phyloP scores from a whole-genome alignment of 2,113 vertebrate species.

The Macquaria australasica region DNA sequence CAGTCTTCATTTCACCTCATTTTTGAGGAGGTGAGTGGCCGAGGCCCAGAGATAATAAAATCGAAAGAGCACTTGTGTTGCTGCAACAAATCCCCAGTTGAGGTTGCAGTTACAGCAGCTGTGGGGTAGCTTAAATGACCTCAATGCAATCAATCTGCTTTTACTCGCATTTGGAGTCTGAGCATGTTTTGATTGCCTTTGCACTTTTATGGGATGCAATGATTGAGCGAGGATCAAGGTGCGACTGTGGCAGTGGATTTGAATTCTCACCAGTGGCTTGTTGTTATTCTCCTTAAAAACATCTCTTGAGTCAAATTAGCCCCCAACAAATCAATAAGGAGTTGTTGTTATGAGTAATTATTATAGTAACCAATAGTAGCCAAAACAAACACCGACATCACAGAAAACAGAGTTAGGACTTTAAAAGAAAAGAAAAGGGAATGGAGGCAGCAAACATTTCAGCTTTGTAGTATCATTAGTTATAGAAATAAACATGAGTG shows the following conservation, averaged over 20 bases:
- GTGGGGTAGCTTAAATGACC: constrained; percentile 17
- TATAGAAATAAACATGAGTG: neutral
- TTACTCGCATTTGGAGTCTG: constrained; percentile 23
- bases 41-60: constrained; percentile 28
- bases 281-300: constrained; percentile 38
- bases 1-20: constrained; percentile 21
- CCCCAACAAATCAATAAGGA: constrained; percentile 33
- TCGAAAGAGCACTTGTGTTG: constrained; percentile 37
- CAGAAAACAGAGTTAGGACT: neutral
- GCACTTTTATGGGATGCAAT: constrained; percentile 26
- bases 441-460: neutral
- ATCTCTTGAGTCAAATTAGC: constrained; percentile 36
- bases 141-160: constrained; percentile 22
- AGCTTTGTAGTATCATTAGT: neutral
- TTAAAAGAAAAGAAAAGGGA: neutral
- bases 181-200: constrained; percentile 50
- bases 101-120: constrained; percentile 28
- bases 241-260: constrained; percentile 29
- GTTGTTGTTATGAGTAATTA: constrained; percentile 21
- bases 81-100: constrained; percentile 23
- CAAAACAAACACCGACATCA: constrained; percentile 13
- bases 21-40: constrained; percentile 1
- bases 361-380: constrained; percentile 1
- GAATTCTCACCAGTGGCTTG: constrained; percentile 10
- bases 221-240: constrained; percentile 30